Percentiles rank a stretch among this genome's conserved stretches.
Conservation (phyloP, 1,140 invertebrate species). For the Carposina sasakii region DNA sequence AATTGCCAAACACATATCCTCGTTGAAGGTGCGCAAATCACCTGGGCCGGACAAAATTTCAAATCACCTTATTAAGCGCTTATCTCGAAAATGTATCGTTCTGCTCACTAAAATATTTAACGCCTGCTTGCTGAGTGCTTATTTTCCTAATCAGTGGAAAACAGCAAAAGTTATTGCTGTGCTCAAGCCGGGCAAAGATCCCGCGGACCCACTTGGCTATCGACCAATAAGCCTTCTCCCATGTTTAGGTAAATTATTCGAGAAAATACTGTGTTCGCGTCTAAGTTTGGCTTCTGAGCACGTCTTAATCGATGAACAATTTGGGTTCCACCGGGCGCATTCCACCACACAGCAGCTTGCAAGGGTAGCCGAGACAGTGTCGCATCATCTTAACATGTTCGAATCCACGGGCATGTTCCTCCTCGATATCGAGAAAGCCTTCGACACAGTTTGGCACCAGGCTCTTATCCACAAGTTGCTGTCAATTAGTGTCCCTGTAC, state of each 20-base stretch:
- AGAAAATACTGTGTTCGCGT: not conserved
- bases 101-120: not conserved
- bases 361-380: slow-evolving; percentile 19
- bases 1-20: not conserved
- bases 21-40: not conserved
- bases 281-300: not conserved
- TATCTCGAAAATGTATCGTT: not conserved
- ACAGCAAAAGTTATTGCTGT: not conserved
- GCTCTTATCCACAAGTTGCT: slow-evolving; percentile 35
- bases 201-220: not conserved
- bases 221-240: not conserved
- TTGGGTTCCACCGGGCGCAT: not conserved
- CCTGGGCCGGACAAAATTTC: not conserved
- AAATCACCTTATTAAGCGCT: not conserved
- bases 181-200: not conserved
- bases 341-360: not conserved
- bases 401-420: slow-evolving; percentile 16
- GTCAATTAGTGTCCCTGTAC: not conserved
- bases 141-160: not conserved
- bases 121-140: not conserved
- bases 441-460: slow-evolving; percentile 43
- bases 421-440: slow-evolving; percentile 42
- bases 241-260: not conserved
- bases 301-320: not conserved
- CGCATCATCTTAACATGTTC: not conserved